Percentiles rank a stretch among this genome's conserved stretches.
phyloP scores from a whole-genome alignment of 2,113 vertebrate species.

The Scartelaos histophorus region DNA sequence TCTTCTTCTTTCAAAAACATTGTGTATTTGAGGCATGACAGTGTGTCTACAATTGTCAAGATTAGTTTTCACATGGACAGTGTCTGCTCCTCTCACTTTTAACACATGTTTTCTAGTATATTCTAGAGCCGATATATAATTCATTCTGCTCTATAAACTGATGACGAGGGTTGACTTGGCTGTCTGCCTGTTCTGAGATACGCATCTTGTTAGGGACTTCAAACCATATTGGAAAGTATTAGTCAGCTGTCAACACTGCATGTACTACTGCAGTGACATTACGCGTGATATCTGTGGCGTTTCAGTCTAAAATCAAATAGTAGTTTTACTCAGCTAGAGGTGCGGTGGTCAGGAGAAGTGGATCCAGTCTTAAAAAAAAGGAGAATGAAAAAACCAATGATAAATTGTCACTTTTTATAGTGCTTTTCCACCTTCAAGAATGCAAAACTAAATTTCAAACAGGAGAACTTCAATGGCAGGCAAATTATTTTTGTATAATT shows the following conservation, averaged over 20 bases:
- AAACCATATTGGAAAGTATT: conserved; percentile 9
- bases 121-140: not conserved
- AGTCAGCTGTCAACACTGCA: conserved; percentile 1
- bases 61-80: not conserved
- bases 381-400: not conserved
- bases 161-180: not conserved
- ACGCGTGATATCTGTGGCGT: not conserved
- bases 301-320: not conserved
- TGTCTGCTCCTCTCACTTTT: not conserved
- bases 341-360: not conserved
- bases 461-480: too few species aligned
- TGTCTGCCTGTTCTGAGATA: not conserved
- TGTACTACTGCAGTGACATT: not conserved
- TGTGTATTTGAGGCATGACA: conserved; percentile 6
- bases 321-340: not conserved
- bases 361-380: too few species aligned
- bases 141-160: not conserved
- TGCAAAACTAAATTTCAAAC: too few species aligned
- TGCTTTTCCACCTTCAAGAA: too few species aligned
- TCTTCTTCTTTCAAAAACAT: conserved; percentile 4
- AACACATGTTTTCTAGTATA: not conserved
- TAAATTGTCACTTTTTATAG: too few species aligned
- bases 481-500: too few species aligned
- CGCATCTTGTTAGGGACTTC: not conserved
- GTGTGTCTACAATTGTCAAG: not conserved